phyloP scores from a whole-genome alignment of 2,113 vertebrate species.

The Chloropsis cyanopogon region DNA sequence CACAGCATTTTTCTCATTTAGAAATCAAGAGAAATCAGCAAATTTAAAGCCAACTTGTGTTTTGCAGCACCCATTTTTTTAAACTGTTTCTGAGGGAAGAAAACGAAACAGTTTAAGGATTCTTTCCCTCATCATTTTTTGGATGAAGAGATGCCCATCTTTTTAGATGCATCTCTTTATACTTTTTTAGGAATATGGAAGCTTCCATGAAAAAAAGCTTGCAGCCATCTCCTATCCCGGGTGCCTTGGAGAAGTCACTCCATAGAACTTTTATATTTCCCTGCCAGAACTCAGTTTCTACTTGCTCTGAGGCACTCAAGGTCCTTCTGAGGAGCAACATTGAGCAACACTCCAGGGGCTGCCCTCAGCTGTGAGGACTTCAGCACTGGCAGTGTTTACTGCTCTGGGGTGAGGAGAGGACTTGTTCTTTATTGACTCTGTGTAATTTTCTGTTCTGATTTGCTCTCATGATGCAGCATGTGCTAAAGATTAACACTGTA shows the following conservation, averaged over 20 bases:
- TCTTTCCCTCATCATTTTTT: neutral
- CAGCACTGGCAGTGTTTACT: neutral
- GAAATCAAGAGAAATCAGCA: neutral
- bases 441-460: constrained; percentile 13
- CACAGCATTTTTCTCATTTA: neutral
- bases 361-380: neutral
- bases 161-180: neutral
- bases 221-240: neutral
- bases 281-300: neutral
- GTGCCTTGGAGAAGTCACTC: neutral
- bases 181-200: neutral
- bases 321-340: neutral
- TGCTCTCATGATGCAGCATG: neutral
- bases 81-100: neutral
- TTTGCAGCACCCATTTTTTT: neutral
- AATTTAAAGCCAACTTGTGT: neutral
- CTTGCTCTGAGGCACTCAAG: neutral
- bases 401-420: neutral
- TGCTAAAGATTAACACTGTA: constrained; percentile 57
- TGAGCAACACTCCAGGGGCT: neutral
- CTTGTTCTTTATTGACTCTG: constrained; percentile 16
- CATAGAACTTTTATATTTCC: neutral
- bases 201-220: neutral
- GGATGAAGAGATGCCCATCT: neutral
- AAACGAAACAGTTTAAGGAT: neutral